Evolutionary conservation across 2,888 invertebrate genomes (phyloP).

Genomic region (Eupithecia dodoneata): DNA sequence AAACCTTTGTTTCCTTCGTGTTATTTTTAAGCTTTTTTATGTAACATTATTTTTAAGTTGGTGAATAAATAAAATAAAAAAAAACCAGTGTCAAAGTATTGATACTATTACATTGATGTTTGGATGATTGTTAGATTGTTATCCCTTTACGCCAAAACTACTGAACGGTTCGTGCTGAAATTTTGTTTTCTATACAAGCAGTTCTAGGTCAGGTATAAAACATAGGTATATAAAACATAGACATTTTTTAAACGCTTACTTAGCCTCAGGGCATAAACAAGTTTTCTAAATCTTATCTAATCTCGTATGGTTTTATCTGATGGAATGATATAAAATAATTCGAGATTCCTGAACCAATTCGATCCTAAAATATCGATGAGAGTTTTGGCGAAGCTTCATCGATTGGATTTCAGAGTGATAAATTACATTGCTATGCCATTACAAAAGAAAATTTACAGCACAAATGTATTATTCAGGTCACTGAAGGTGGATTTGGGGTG

Average conservation of each 20-base stretch:
- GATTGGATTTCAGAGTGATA: slow-evolving; percentile 27
- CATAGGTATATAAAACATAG: no score
- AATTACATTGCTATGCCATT: background rate
- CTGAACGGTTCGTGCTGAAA: background rate
- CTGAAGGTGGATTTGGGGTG: background rate
- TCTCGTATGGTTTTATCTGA: slow-evolving; percentile 34
- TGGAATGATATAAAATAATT: slow-evolving; percentile 45
- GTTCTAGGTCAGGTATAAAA: no score
- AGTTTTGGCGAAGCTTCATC: slow-evolving; percentile 58
- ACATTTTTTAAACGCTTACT: no score
- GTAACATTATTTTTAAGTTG: no score
- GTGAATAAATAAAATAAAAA: no score
- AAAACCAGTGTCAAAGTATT: no score
- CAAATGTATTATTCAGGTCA: background rate
- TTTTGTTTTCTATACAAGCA: background rate
- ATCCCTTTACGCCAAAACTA: no score
- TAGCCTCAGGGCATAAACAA: background rate
- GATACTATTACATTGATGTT: no score
- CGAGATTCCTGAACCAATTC: slow-evolving; percentile 51
- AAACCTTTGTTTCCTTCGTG: no score
- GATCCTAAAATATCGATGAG: slow-evolving; percentile 54
- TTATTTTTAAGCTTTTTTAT: no score
- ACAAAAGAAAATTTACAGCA: background rate
- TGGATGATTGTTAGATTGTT: no score
- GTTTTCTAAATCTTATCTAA: slow-evolving; percentile 2